Evolutionary conservation across 2,113 vertebrate species (phyloP), one percentile per base, ranked within the genome.

Genomic region (Tapirus terrestris): DNA sequence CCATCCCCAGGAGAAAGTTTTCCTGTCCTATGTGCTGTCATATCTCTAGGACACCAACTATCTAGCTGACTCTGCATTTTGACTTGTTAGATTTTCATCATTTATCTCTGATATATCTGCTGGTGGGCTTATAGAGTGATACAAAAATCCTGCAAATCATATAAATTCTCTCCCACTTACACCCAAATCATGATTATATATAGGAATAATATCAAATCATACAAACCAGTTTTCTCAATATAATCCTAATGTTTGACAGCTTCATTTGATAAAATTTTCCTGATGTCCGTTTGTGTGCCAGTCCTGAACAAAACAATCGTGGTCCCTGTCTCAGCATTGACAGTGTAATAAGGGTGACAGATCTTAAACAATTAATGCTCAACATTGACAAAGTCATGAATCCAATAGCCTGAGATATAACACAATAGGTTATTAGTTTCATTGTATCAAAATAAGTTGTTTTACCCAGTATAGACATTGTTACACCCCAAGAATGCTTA

Each of bases 341-440:
- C 4, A 80, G 12, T 58, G 56, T 58, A 43, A 89, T 33, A 83
- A 10, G 29, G 27, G 8, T 61, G 80, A 56, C 0, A 25, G 5
- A 60, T 43, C 56, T 92, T 86, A 39, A 95, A 29, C 20, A 84
- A 67, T 29, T 83, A 83, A 51, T 67, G 9, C 25, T 63, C 45
- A 75, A 72, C 29, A n/a, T 1, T 73, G 17, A 48, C 10, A 48
- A 76, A 65, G 2, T 12, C 33, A 1, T 72, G 43, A 70, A 65
- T 56, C 31, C 6, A 25, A 63, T 29, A 63, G 25, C 39, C 53
- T 89, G 73, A 85, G 51, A 36, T 61, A 45, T 43, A 82, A 61
- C 6, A 61, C 3, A 77, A 16, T 43, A 68, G 5, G 23, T 51
- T 45, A 48, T 56, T 93, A 58, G 39, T 89, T 79, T 89, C 73